phyloP scores from a whole-genome alignment of 1,140 invertebrate genomes.

The Drosophila cardini region DNA sequence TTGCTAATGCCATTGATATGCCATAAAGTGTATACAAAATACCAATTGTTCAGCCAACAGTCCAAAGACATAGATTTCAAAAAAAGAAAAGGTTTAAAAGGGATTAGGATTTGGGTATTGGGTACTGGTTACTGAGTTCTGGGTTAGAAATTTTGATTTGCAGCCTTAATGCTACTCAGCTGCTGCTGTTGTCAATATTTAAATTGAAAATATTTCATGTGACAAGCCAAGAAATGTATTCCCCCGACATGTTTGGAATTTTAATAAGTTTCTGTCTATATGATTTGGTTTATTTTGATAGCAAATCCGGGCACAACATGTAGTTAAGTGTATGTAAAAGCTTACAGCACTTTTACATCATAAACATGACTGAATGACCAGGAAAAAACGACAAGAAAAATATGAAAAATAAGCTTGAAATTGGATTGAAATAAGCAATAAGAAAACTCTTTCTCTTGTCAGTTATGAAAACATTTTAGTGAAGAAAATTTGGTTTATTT shows the following conservation, averaged over 20 bases:
- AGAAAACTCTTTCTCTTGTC: too few relatives aligned
- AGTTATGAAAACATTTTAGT: too few relatives aligned
- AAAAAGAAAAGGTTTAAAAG: slow-evolving; percentile 18
- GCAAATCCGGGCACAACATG: neutral
- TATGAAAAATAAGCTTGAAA: slow-evolving; percentile 32
- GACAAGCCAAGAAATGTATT: slow-evolving; percentile 22
- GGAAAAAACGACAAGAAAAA: too few relatives aligned
- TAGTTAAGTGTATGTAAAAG: slow-evolving; percentile 4
- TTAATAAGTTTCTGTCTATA: slow-evolving; percentile 63
- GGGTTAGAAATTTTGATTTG: slow-evolving; percentile 31
- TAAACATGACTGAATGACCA: slow-evolving; percentile 23
- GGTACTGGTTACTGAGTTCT: too few relatives aligned
- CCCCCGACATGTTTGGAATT: slow-evolving; percentile 69
- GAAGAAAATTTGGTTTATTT: too few relatives aligned
- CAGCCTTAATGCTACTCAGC: slow-evolving; percentile 18
- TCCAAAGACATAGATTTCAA: slow-evolving; percentile 12
- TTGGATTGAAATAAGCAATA: too few relatives aligned
- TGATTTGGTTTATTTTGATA: slow-evolving; percentile 58
- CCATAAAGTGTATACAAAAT: slow-evolving; percentile 60
- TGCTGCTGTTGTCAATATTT: slow-evolving; percentile 58
- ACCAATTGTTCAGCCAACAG: slow-evolving; percentile 13
- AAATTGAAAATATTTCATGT: slow-evolving; percentile 74
- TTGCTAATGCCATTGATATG: slow-evolving; percentile 58
- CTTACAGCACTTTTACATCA: slow-evolving; percentile 40
- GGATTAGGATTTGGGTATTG: slow-evolving; percentile 6